Conservation (phyloP, 2,113 vertebrate species). For the Jaculus jaculus region DNA sequence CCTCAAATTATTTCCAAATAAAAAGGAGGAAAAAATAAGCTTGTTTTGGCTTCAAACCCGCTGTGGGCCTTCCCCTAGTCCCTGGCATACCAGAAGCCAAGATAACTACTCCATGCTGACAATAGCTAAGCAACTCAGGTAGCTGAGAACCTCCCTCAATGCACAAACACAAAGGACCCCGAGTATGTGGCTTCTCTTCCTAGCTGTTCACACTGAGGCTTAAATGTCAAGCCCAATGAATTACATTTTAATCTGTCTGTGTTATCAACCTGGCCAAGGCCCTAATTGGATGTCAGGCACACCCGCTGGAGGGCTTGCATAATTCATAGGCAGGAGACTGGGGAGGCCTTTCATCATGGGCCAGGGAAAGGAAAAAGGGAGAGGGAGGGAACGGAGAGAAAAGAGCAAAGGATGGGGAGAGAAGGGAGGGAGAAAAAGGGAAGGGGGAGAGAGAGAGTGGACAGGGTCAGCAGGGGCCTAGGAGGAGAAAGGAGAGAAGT, state of each 20-base stretch:
- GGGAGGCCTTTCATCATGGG: conserved; percentile 50
- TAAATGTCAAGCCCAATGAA: conserved; percentile 79
- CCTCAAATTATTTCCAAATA: conserved; percentile 62
- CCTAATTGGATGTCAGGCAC: conserved; percentile 71
- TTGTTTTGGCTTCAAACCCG: conserved; percentile 20
- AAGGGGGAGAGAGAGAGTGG: too few relatives aligned
- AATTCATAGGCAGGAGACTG: conserved; percentile 68
- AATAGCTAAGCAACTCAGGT: not conserved
- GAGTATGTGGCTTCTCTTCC: conserved; percentile 21
- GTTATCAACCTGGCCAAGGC: conserved; percentile 66
- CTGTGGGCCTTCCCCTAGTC: not conserved
- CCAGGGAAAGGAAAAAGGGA: not conserved
- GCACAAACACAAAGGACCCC: not conserved
- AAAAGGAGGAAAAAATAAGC: not conserved
- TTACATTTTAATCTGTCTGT: conserved; percentile 79
- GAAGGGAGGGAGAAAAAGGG: too few relatives aligned
- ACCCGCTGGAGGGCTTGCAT: conserved; percentile 68
- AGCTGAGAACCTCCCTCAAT: not conserved
- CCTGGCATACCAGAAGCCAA: not conserved
- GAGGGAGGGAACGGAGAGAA: not conserved
- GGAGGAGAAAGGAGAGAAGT: not conserved
- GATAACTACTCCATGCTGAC: not conserved
- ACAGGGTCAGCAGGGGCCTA: not conserved
- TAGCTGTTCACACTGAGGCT: conserved; percentile 65
- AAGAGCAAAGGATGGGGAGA: not conserved